These are phyloP conservation scores for Drosophila baimaii DNA, from an alignment of 1,140 invertebrate genomes.

Conservation along the genomic window DNA sequence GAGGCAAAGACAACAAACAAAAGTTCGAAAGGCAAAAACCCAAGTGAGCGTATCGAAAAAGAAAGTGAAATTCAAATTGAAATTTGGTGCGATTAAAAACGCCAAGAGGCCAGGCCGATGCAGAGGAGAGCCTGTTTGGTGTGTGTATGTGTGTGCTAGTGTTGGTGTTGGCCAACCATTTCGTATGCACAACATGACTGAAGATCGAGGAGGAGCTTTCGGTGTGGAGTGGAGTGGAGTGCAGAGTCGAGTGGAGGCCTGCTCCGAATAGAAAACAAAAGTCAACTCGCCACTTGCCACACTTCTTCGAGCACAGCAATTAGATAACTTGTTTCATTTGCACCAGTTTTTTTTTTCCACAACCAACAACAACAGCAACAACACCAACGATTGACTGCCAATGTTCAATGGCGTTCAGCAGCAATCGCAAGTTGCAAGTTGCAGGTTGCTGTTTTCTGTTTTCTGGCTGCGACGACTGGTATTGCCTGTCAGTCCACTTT, in stretches of 20 bases:
- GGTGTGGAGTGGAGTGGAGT: slow-evolving; percentile 5
- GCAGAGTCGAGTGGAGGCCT: slow-evolving; percentile 14
- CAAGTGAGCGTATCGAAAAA: slow-evolving; percentile 83
- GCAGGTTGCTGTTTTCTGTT: slow-evolving; percentile 31
- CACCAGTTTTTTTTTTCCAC: slow-evolving; percentile 66
- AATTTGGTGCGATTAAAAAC: slow-evolving; percentile 81
- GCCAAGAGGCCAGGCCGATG: slow-evolving; percentile 53
- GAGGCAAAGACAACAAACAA: slow-evolving; percentile 58
- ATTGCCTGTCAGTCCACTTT: slow-evolving; percentile 34
- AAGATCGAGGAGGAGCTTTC: slow-evolving; percentile 22
- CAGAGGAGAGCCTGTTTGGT: slow-evolving; percentile 40
- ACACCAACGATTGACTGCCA: slow-evolving; percentile 73
- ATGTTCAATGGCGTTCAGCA: slow-evolving; percentile 79
- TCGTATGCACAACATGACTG: slow-evolving; percentile 73
- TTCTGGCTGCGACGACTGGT: slow-evolving; percentile 21
- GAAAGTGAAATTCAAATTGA: slow-evolving; percentile 84
- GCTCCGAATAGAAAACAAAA: slow-evolving; percentile 78
- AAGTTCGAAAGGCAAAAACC: slow-evolving; percentile 82
- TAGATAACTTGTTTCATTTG: slow-evolving; percentile 82
- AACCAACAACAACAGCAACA: slow-evolving; percentile 10
- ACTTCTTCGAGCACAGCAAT: slow-evolving; percentile 73
- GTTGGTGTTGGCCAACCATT: slow-evolving; percentile 62
- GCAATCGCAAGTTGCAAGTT: slow-evolving; percentile 40
- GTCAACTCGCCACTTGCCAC: slow-evolving; percentile 80
- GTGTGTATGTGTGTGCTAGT: slow-evolving; percentile 6